Evolutionary conservation across 2,797 vertebrate species (phyloP), one percentile per base, ranked within the genome.

Genomic region (Lerista edwardsae): DNA sequence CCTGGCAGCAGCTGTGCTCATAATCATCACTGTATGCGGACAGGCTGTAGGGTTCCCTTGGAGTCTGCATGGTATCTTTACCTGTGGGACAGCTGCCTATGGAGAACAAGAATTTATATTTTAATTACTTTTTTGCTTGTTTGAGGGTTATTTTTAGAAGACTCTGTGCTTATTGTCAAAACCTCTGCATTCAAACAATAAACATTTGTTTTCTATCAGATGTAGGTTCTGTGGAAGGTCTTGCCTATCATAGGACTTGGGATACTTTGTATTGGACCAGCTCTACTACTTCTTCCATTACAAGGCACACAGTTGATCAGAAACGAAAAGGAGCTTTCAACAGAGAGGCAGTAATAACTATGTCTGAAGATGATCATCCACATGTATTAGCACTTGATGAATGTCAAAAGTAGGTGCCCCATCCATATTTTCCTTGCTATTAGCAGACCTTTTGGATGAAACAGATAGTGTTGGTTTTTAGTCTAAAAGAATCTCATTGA

Each of bases 261-360:
- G 98, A 99, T 94, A 97, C 98, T 2, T 91, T 99, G 29, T 99
- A 98, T 91, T 99, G 99, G 98, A 99, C 98, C 93, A 99, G 98
- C 92, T 99, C 98, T 76, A 99, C 98, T 17, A 98, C 98, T 0
- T 99, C 98, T 82, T 99, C 97, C 87, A 99, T 99, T 94, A 98
- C 95, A 36, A 97, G 99, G 80, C 97, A 99, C 90, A 97, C 97
- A 1, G 96, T 99, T 77, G 97, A 99, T 92, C 98, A 97, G 93
- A 96, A 88, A 31, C 95, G 95, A 65, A 96, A 88, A 0, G 97
- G 97, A 17, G 97, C 98, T 1, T 97, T 98, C 86, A 91, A 94
- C 83, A 96, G 96, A 47, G 97, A 99, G 94, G 97, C 98, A 0
- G 97, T 99, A 41, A 97, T 99, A 88, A 96, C 95, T 6, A 98